Base-by-base conservation (phyloP, 2,888 invertebrate genomes). In the Girardia tigrina region DNA sequence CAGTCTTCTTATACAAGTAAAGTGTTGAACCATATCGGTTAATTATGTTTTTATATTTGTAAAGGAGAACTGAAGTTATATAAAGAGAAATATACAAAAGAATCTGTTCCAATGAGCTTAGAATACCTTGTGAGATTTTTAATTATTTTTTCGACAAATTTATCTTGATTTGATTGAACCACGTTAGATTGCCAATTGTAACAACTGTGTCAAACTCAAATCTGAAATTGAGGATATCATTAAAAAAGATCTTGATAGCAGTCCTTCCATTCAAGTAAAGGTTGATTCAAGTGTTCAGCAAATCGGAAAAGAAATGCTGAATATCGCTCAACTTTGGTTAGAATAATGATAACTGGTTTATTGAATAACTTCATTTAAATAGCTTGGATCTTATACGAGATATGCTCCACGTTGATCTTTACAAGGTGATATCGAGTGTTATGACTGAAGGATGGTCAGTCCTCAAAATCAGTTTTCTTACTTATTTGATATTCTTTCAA, bases 281-380 rank as follows among this genome's bases (percentile, higher is more conserved):
- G 23, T 56, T 56, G 56, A 56, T 56, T 4, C 56, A 56, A 56
- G n/a, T n/a, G 8, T 56, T 56, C 56, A 56, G 56, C n/a, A 56
- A 56, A 56, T 56, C 2, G 56, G 56, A 56, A 56, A 56, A 56
- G 56, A 56, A 56, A 56, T 56, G 56, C 56, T 56, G 6, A 56
- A 56, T 56, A 56, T 56, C 56, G 56, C 56, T n/a, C 56, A 56
- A 56, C 23, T 56, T 20, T 56, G 56, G 56, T 56, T 20, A 6
- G n/a, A 23, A 20, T 12, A 56, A 56, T 56, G 56, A 12, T 8
- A 2, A 16, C 8, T 56, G 4, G n/a, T 6, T 56, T 56, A 56
- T 56, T 56, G n/a, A 20, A 2, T 8, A 8, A 56, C n/a, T n/a
- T 8, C 56, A 56, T 16, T 8, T 23, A 2, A n/a, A 8, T 23